Evolutionary conservation across 1,140 invertebrate genomes (phyloP), one percentile per base, ranked within the genome.

Genomic region (Penaeus indicus): DNA sequence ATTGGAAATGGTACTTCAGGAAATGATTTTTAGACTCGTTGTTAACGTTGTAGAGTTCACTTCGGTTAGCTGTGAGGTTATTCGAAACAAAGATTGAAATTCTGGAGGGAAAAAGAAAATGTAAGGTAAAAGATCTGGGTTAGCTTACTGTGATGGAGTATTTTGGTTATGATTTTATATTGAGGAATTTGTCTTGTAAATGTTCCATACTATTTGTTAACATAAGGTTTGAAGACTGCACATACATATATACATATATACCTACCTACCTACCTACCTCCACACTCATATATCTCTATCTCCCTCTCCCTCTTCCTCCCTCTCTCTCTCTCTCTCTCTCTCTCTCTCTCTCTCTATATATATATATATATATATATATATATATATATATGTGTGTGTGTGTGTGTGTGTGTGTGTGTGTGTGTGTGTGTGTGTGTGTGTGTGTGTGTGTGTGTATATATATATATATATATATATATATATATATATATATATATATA

Each of bases 1-100:
- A 84, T 84, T 84, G 62, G 81, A 67, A 84, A 69, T 84, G 79
- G 27, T 38, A 78, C 75, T 78, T 78, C 27, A 47, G 75, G 75
- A 38, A 78, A 38, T 38, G 67, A 72, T 18, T 27, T 77, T 38
- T n/a, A 47, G 8, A 47, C 32, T 78, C 47, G 1, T 0, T 78
- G 72, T 19, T 42, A 54, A 54, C 54, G 1, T 16, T 54, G 54
- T 0, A 11, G 54, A 54, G 54, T 54, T 54, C 54, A 54, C 54
- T 54, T 54, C 54, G 54, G 54, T 54, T 54, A 13, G 10, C 54
- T 54, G 54, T 54, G 54, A 54, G 11, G 54, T 13, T 13, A 11
- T 54, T 10, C 16, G 54, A 54, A 54, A 16, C 11, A 13, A 54
- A 11, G 54, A 16, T 42, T 42, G 54, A 54, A 13, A 13, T 54